phyloP scores from a whole-genome alignment of 2,797 vertebrate genomes.

The Remorina albescens region DNA sequence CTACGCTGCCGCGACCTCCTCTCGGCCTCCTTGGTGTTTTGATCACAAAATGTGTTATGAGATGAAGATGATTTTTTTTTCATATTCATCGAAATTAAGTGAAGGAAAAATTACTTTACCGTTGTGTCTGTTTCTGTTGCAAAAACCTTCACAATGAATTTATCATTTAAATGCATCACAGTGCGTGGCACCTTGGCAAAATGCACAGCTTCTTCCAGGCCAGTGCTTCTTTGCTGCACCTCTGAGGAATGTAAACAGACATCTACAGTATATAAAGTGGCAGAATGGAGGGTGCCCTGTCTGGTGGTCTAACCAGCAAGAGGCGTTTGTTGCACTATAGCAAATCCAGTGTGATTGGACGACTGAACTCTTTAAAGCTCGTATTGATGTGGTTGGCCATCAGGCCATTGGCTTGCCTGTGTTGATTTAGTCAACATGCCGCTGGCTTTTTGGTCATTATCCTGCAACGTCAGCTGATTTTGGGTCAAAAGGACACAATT shows the following conservation, averaged over 20 bases:
- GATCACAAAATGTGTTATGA: constrained; percentile 9
- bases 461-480: background rate
- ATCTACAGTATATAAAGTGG: background rate
- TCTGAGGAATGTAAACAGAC: constrained; percentile 61
- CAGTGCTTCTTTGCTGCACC: constrained; percentile 37
- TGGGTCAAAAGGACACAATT: background rate
- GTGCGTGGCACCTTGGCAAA: background rate
- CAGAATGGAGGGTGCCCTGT: background rate
- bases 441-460: constrained; percentile 7
- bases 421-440: background rate
- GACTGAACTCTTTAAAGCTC: background rate
- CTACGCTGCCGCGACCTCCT: background rate
- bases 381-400: background rate
- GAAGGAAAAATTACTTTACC: background rate
- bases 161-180: no score
- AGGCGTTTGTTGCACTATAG: constrained; percentile 7
- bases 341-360: background rate
- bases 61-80: background rate
- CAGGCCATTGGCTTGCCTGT: background rate
- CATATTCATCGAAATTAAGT: no score
- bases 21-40: background rate
- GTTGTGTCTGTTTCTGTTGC: background rate
- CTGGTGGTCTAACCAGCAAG: background rate
- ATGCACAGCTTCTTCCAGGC: constrained; percentile 27
- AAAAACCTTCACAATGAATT: no score